Evolutionary conservation across 2,888 invertebrate genomes (phyloP), one percentile per base, ranked within the genome.

Genomic region (Toxonevra muliebris): DNA sequence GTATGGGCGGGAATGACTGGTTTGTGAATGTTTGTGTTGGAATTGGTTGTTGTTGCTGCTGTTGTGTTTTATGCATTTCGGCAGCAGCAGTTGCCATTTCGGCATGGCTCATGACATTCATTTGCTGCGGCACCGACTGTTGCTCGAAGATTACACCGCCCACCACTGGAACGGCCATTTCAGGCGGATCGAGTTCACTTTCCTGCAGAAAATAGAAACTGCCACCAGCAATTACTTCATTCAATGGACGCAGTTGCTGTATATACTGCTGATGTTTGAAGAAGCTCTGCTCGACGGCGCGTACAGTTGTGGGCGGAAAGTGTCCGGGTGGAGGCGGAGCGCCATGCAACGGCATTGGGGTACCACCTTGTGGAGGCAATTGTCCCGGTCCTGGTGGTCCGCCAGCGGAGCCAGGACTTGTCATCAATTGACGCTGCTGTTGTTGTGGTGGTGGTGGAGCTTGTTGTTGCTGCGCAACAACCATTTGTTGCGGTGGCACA

Each of bases 181-280:
- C 90, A 0, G 92, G 91, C 61, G 92, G 90, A 82, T 94, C 94
- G 73, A 94, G 87, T 86, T 96, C 96, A 20, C 96, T 96, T 80
- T 97, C 96, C 87, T 97, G 95, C 66, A 96, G 88, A 84, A 93
- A 93, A 83, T 89, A 92, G 85, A 93, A 93, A 82, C 91, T 92
- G 68, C 92, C 92, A 9, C 90, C 88, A 41, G 92, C 92, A 74
- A 93, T 90, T 42, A 93, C 91, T 79, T 93, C 93, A 12, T 92
- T 88, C 71, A 93, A 88, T 4, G 93, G 92, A 70, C 89, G 87
- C 79, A 84, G 76, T 79, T 88, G 88, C 76, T 87, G 88, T 75
- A 88, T 88, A 75, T 88, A 88, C 17, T 76, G 79, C 89, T 92
- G 74, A 87, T 75, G 92, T 11, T 89, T 87, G 74, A 89, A 90